Base-by-base conservation (phyloP, 2,113 vertebrate species). In the Meleagris gallopavo region DNA sequence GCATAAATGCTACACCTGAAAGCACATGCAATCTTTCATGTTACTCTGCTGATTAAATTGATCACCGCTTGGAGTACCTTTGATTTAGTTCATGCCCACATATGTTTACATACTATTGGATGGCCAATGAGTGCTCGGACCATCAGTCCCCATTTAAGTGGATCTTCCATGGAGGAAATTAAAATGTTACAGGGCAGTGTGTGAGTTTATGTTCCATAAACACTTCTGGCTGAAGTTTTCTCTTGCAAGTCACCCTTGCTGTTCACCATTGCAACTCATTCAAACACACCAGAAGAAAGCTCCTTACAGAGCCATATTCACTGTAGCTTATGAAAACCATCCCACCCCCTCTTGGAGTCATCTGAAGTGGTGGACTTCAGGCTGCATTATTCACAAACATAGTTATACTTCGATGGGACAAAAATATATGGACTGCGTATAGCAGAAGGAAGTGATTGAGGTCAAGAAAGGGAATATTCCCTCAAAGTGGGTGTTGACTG, bases 311-410 rank as follows among this genome's bases (percentile, higher is more conserved):
- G 60, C 72, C 86, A 60, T 74, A 41, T 71, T 77, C 60, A 74
- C 64, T 83, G 45, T 67, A 81, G 75, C 75, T 93, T 81, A 90
- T 88, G 76, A 86, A 94, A 94, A 86, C 18, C 71, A 66, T 77
- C 48, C 64, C 71, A 11, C 48, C 71, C 10, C 84, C 30, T 88
- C 72, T 86, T 89, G 54, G 62, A 81, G 64, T 67, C 46, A n/a
- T 67, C 64, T 83, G 67, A 70, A 81, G 67, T 86, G 2, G 57
- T 16, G 38, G 32, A 50, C 65, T 83, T 74, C n/a, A 52, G 86
- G 38, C 46, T 48, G 13, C 5, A 3, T 86, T 88, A 84, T 88
- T 90, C 80, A 78, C 83, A 93, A 81, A 84, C 74, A 60, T 6
- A 72, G 65, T 65, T 90, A 50, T n/a, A 48, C 11, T 54, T 77